phyloP scores from a whole-genome alignment of 37 sponge, comb jelly and placozoan genomes.

The Lycopodina hypogea region DNA sequence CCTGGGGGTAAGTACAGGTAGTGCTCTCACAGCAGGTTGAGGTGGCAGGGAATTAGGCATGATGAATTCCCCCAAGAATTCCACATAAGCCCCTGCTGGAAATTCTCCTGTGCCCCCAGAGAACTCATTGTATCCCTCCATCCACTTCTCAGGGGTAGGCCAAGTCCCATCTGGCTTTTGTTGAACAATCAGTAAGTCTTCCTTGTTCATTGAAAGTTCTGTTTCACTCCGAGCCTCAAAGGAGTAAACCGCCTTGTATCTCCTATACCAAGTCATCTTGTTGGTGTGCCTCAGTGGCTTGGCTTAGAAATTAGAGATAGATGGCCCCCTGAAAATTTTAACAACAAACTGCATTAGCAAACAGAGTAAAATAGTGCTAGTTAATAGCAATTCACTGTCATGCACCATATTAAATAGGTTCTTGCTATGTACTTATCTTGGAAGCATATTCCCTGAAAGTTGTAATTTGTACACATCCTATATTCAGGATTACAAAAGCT shows the following conservation, averaged over 20 bases:
- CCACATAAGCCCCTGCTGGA: conserved; percentile 61
- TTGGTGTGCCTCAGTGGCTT: too few relatives aligned
- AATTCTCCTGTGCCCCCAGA: conserved; percentile 65
- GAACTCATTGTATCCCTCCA: conserved; percentile 55
- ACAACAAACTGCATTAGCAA: too few relatives aligned
- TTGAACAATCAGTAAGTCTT: conserved; percentile 47
- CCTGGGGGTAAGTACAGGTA: not conserved
- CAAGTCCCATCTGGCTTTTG: conserved; percentile 32
- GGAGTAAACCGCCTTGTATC: conserved; percentile 40
- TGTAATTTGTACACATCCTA: too few relatives aligned
- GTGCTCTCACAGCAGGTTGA: not conserved
- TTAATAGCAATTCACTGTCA: too few relatives aligned
- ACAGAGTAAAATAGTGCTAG: too few relatives aligned
- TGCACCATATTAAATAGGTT: too few relatives aligned
- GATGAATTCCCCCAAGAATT: conserved; percentile 48
- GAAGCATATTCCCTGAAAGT: too few relatives aligned
- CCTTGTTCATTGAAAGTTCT: conserved; percentile 56
- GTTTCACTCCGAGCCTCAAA: conserved; percentile 48
- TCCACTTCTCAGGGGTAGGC: conserved; percentile 58
- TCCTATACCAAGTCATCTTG: conserved; percentile 27
- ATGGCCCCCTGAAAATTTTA: too few relatives aligned
- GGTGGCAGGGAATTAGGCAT: conserved; percentile 8
- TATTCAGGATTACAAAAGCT: too few relatives aligned
- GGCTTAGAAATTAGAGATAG: too few relatives aligned
- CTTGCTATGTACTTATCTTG: too few relatives aligned